Evolutionary conservation across 1,140 invertebrate species (phyloP).

Genomic region (Bicyclus anynana): DNA sequence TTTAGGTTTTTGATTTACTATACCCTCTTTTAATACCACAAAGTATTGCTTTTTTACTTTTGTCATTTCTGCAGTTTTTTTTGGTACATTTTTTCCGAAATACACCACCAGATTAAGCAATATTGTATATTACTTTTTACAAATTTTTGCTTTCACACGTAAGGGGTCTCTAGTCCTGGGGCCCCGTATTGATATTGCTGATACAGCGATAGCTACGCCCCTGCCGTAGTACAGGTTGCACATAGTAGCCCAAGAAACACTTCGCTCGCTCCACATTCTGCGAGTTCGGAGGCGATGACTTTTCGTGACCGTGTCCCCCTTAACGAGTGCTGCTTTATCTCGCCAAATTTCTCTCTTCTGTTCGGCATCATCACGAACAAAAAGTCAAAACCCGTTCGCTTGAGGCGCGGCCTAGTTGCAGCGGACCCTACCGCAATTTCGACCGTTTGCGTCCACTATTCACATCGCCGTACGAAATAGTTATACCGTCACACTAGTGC

Average conservation of each 20-base stretch:
- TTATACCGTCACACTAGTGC: neutral
- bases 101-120: too few relatives aligned
- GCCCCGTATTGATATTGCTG: too few relatives aligned
- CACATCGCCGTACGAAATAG: neutral
- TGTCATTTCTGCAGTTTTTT: too few relatives aligned
- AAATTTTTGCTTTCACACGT: too few relatives aligned
- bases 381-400: slow-evolving; percentile 64
- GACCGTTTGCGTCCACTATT: neutral
- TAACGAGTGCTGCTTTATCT: slow-evolving; percentile 63
- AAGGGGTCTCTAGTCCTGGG: too few relatives aligned
- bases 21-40: too few relatives aligned
- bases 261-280: slow-evolving; percentile 60
- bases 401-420: slow-evolving; percentile 56
- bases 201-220: too few relatives aligned
- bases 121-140: too few relatives aligned
- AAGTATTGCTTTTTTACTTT: too few relatives aligned
- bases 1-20: too few relatives aligned
- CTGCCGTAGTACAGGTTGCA: slow-evolving; percentile 40
- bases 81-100: too few relatives aligned
- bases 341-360: slow-evolving; percentile 71
- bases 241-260: slow-evolving; percentile 53
- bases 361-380: slow-evolving; percentile 69
- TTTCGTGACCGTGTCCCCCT: slow-evolving; percentile 69
- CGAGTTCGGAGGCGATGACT: slow-evolving; percentile 69
- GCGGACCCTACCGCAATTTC: slow-evolving; percentile 26